These are phyloP conservation scores for Heliocidaris erythrogramma DNA, from an alignment of 35 echinoderm and acorn worm species.

Conservation along the genomic window DNA sequence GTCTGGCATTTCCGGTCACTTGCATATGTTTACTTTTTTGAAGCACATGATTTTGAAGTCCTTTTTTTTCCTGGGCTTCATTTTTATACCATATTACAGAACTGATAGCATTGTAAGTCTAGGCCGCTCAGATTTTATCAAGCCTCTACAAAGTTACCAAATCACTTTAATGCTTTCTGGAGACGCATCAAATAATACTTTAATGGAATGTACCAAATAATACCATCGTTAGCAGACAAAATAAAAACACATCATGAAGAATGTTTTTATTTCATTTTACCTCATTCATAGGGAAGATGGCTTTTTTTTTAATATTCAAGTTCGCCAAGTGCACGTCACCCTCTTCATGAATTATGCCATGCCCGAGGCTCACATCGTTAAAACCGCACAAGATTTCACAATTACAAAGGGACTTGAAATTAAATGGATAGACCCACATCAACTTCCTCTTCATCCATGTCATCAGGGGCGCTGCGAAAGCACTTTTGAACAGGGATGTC, in stretches of 20 bases:
- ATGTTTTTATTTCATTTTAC: neutral
- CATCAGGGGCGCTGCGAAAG: neutral
- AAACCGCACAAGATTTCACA: neutral
- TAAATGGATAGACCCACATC: neutral
- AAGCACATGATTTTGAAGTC: too few relatives aligned
- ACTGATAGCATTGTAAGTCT: too few relatives aligned
- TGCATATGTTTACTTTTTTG: too few relatives aligned
- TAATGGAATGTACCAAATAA: too few relatives aligned
- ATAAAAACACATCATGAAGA: neutral
- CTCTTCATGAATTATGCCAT: neutral
- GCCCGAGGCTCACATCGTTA: neutral
- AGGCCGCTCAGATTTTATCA: too few relatives aligned
- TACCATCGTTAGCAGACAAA: too few relatives aligned
- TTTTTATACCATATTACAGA: too few relatives aligned
- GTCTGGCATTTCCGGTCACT: too few relatives aligned
- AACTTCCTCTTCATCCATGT: neutral
- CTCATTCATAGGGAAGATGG: neutral
- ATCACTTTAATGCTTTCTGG: too few relatives aligned
- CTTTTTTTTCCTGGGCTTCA: too few relatives aligned
- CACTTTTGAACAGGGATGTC: neutral
- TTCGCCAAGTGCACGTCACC: neutral
- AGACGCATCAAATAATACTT: too few relatives aligned
- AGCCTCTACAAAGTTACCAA: too few relatives aligned
- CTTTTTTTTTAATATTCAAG: neutral
- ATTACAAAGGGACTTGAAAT: neutral